Evolutionary conservation across 2,113 vertebrate species (phyloP), one percentile per base, ranked within the genome.

Genomic region (Centropus unirufus): DNA sequence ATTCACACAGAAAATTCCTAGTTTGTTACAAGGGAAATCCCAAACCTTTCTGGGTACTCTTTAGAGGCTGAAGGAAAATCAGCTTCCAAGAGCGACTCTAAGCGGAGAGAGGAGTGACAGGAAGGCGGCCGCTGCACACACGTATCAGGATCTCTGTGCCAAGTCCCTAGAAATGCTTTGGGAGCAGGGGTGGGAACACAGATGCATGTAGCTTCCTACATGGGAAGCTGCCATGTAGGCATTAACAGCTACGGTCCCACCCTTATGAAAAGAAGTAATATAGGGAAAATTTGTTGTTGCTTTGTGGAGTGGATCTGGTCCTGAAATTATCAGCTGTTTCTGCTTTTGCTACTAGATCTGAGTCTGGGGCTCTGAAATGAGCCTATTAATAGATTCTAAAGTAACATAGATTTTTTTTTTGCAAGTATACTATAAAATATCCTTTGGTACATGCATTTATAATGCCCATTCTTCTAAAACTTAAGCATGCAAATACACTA

Each of bases 61-160:
- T 74, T 74, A 34, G 34, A 64, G 23, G 40, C 40, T 67, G 36
- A 87, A 58, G 14, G n/a, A 92, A 92, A 87, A 85, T 63, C 64
- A 49, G 23, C 16, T 83, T 80, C 32, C 59, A 52, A 52, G 40
- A 51, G 32, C 1, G 0, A 9, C 20, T 82, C n/a, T 54, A 27
- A 52, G 27, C 5, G 14, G 15, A 18, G 34, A 46, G 7, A 55
- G 9, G n/a, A 70, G 69, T 0, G 3, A 36, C 17, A 57, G 30
- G 54, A 58, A 54, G 22, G 66, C 16, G 72, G 49, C 34, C 72
- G 57, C 63, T 64, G 55, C n/a, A 61, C 23, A 40, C 29, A 23
- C 1, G 0, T 2, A 36, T 5, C 0, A 1, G 51, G 32, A 58
- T 54, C 58, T 51, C 42, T 23, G 55, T 0, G 29, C 46, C 67